Percentiles rank a stretch among this genome's conserved stretches.
Conservation (phyloP, 1,140 invertebrate species). For the Psilanteris sp. region DNA sequence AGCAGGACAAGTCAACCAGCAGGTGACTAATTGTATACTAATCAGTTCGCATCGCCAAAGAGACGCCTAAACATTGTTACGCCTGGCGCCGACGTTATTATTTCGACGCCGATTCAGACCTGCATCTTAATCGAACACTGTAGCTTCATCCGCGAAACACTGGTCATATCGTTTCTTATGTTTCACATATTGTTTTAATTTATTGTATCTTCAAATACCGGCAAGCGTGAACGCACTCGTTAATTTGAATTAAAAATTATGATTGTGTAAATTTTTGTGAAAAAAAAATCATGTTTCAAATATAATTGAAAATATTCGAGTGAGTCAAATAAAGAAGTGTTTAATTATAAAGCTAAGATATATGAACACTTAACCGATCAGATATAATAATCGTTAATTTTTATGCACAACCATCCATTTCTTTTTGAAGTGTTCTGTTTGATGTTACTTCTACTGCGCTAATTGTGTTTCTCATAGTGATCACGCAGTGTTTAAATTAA, state of each 20-base stretch:
- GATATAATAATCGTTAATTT: slow-evolving; percentile 3
- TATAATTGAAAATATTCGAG: too few relatives aligned
- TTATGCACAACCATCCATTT: slow-evolving; percentile 53
- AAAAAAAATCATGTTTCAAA: too few relatives aligned
- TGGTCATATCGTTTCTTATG: slow-evolving; percentile 39
- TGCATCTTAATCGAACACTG: slow-evolving; percentile 50
- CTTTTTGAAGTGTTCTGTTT: slow-evolving; percentile 43
- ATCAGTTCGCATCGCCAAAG: slow-evolving; percentile 72
- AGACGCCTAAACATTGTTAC: slow-evolving; percentile 71
- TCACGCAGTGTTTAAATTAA: slow-evolving; percentile 4
- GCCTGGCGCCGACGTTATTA: slow-evolving; percentile 61
- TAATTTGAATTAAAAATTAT: too few relatives aligned
- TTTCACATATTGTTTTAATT: too few relatives aligned
- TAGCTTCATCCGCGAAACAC: slow-evolving; percentile 52
- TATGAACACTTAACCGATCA: background rate
- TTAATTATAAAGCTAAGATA: background rate
- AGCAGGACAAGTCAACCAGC: slow-evolving; percentile 58
- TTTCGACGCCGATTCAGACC: slow-evolving; percentile 56
- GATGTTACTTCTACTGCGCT: slow-evolving; percentile 28
- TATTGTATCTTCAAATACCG: too few relatives aligned
- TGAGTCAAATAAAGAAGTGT: background rate
- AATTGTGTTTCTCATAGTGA: slow-evolving; percentile 7
- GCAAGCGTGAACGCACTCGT: slow-evolving; percentile 17
- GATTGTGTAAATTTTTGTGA: too few relatives aligned
- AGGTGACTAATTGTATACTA: slow-evolving; percentile 72